Conservation (phyloP, 2,888 invertebrate species). For the Emmelina monodactyla region DNA sequence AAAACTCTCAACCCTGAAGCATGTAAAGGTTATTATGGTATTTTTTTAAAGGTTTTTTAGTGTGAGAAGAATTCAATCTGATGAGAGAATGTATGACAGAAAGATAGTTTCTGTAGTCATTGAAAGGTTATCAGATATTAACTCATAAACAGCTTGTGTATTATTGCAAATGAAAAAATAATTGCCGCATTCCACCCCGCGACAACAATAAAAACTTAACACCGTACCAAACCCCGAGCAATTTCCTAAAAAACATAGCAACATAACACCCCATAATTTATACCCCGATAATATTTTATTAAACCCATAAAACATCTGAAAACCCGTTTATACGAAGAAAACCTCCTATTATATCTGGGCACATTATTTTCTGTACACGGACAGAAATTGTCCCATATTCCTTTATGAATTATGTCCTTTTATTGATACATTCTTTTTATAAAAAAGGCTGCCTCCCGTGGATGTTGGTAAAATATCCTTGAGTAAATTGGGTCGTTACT, state of each 20-base stretch:
- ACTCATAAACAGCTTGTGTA: too few species aligned
- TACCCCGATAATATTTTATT: slow-evolving; percentile 45
- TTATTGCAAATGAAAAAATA: slow-evolving; percentile 3
- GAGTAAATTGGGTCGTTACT: slow-evolving; percentile 22
- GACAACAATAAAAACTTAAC: too few species aligned
- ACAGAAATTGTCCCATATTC: slow-evolving; percentile 29
- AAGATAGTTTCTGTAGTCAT: too few species aligned
- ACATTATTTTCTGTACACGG: slow-evolving; percentile 31
- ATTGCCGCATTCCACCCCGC: too few species aligned
- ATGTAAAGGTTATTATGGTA: too few species aligned
- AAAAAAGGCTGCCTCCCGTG: neutral
- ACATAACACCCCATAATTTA: slow-evolving; percentile 42
- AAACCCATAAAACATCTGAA: slow-evolving; percentile 41
- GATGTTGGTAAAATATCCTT: slow-evolving; percentile 8
- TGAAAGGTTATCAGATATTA: too few species aligned
- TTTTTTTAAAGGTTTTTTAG: too few species aligned
- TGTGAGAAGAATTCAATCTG: too few species aligned
- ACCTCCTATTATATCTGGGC: slow-evolving; percentile 30
- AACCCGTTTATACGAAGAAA: slow-evolving; percentile 26
- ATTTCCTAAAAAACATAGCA: slow-evolving; percentile 29
- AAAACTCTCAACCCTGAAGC: too few species aligned
- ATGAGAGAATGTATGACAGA: too few species aligned
- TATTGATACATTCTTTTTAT: slow-evolving; percentile 4
- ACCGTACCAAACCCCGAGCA: slow-evolving; percentile 21
- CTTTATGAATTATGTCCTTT: neutral